Conservation (phyloP, 2,888 invertebrate genomes). For the Alloscopus bannaensis region DNA sequence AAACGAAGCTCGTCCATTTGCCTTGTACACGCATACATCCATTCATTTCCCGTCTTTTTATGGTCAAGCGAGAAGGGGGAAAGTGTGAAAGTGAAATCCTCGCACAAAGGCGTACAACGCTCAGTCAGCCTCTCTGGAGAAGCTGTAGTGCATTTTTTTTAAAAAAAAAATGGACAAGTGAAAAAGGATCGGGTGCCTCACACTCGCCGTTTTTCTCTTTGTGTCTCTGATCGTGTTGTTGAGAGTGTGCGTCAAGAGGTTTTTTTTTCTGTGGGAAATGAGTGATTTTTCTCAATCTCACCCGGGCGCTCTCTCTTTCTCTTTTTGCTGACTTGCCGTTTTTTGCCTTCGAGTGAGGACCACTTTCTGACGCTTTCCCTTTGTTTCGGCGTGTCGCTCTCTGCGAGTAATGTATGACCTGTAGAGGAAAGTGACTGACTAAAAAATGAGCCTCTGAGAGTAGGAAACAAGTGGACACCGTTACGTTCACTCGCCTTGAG, state of each 20-base stretch:
- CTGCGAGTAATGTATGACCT: constrained; percentile 11
- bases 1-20: neutral
- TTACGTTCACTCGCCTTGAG: no score
- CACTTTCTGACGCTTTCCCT: neutral
- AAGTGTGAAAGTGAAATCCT: no score
- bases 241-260: neutral
- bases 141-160: neutral
- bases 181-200: neutral
- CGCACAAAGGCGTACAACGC: no score
- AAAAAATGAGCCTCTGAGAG: constrained; percentile 12
- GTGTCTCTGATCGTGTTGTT: no score
- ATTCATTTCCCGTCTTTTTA: no score
- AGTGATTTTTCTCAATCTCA: constrained; percentile 53
- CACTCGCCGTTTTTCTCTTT: constrained; percentile 8
- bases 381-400: neutral
- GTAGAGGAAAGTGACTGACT: constrained; percentile 20
- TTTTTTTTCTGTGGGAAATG: constrained; percentile 35
- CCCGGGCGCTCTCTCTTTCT: neutral
- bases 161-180: neutral
- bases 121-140: neutral
- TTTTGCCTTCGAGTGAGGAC: no score
- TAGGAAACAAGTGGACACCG: constrained; percentile 28
- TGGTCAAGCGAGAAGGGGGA: no score
- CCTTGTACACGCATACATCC: neutral
- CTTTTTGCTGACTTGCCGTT: neutral